Evolutionary conservation across 1,140 invertebrate genomes (phyloP).

Genomic region (Goniozus legneri): DNA sequence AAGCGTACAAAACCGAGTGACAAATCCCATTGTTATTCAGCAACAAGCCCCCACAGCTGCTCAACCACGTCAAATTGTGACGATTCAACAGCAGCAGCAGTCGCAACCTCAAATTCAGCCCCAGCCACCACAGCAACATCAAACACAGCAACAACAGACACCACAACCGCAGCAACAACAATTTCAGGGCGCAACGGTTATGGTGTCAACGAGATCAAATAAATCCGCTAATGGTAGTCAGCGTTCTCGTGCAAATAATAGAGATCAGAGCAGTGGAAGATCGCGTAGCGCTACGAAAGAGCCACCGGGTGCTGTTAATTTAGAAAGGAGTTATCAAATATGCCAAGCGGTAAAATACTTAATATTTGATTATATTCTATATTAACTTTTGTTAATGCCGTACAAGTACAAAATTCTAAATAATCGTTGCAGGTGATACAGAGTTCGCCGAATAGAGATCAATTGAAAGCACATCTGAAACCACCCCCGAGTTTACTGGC

Average conservation of each 20-base stretch:
- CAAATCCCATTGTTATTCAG: conserved; percentile 43
- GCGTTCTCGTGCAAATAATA: conserved; percentile 46
- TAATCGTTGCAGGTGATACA: conserved; percentile 62
- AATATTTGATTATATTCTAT: conserved; percentile 4
- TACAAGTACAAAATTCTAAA: no score
- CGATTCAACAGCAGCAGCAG: neutral
- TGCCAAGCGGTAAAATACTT: conserved; percentile 75
- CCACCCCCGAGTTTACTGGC: conserved; percentile 74
- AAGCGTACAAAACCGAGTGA: conserved; percentile 32
- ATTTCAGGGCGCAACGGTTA: conserved; percentile 41
- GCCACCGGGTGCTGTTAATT: conserved; percentile 83
- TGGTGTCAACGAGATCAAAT: conserved; percentile 54
- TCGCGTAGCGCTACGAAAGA: conserved; percentile 64
- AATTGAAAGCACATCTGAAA: conserved; percentile 79
- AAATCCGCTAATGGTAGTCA: conserved; percentile 50
- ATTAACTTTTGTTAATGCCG: neutral
- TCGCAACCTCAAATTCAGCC: conserved; percentile 30
- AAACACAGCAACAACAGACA: conserved; percentile 6
- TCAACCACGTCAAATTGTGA: conserved; percentile 42
- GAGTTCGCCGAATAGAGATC: conserved; percentile 84
- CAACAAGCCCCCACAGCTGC: conserved; percentile 31
- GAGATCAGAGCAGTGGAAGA: conserved; percentile 44
- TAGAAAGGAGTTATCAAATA: conserved; percentile 92
- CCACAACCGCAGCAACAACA: conserved; percentile 15
- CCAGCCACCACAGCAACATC: conserved; percentile 30